Percentiles rank a stretch among this genome's conserved stretches.
These are phyloP conservation scores for Teleopsis dalmanni DNA, from an alignment of 1,140 invertebrate species.

Conservation along the genomic window DNA sequence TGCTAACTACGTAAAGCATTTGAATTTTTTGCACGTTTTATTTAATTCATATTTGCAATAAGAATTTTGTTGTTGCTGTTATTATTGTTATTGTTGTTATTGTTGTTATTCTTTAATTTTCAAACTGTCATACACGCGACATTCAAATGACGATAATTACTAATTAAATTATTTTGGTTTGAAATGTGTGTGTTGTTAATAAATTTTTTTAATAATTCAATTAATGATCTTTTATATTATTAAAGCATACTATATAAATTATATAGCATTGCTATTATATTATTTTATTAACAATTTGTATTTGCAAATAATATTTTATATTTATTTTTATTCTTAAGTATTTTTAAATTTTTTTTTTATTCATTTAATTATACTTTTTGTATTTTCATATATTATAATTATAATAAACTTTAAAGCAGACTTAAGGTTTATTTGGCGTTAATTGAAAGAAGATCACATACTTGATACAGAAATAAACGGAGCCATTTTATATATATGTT, in stretches of 20 bases:
- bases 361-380: background rate
- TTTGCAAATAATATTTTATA: too few relatives aligned
- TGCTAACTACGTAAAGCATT: conserved; percentile 3
- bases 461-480: too few relatives aligned
- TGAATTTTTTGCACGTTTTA: conserved; percentile 5
- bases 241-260: background rate
- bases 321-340: background rate
- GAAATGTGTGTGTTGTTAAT: background rate
- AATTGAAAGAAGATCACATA: too few relatives aligned
- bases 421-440: too few relatives aligned
- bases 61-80: background rate
- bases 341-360: background rate
- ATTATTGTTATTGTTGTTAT: background rate
- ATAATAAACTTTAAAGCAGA: too few relatives aligned
- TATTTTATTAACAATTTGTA: background rate
- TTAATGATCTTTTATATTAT: background rate
- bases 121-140: background rate
- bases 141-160: background rate
- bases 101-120: background rate
- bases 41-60: too few relatives aligned
- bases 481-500: too few relatives aligned
- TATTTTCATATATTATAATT: too few relatives aligned
- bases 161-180: background rate
- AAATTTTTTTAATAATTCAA: background rate
- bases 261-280: background rate